Evolutionary conservation across 2,888 invertebrate species (phyloP).

Genomic region (Polydrusus cervinus): DNA sequence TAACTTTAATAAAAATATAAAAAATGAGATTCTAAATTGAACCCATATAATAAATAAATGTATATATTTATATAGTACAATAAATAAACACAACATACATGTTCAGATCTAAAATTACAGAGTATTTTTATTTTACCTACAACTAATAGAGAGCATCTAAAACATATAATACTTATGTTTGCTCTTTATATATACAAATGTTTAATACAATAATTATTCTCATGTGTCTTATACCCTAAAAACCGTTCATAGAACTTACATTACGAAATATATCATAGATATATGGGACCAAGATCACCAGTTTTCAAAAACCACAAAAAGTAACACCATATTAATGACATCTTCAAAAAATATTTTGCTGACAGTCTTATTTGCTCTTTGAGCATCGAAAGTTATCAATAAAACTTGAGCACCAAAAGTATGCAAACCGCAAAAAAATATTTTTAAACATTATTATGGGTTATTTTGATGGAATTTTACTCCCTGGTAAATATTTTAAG

Average conservation of each 20-base stretch:
- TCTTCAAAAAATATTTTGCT: slow-evolving; percentile 44
- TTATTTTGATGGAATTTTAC: slow-evolving; percentile 58
- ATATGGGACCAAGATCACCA: slow-evolving; percentile 89
- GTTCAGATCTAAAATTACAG: slow-evolving; percentile 20
- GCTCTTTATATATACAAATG: slow-evolving; percentile 14
- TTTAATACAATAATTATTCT: not conserved
- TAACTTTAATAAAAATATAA: slow-evolving; percentile 12
- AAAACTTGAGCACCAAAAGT: slow-evolving; percentile 62
- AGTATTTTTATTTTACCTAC: slow-evolving; percentile 12
- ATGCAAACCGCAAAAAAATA: slow-evolving; percentile 35
- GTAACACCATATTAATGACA: slow-evolving; percentile 40
- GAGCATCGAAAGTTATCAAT: slow-evolving; percentile 64
- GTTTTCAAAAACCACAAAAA: slow-evolving; percentile 60
- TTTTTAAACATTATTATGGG: slow-evolving; percentile 20
- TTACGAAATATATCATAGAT: slow-evolving; percentile 95
- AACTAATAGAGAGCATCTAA: slow-evolving; percentile 29
- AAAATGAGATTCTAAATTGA: not conserved
- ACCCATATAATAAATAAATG: slow-evolving; percentile 8
- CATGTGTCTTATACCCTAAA: slow-evolving; percentile 29
- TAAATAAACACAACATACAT: slow-evolving; percentile 1
- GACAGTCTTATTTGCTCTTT: slow-evolving; percentile 41
- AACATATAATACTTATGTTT: slow-evolving; percentile 9
- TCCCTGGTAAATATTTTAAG: slow-evolving; percentile 70
- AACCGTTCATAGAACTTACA: slow-evolving; percentile 96
- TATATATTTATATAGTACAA: not conserved